A percentile compares a stretch with the other conserved stretches of the same genome.
These are phyloP conservation scores for Drosophila rhopaloa DNA, from an alignment of 1,140 invertebrate species.

Conservation along the genomic window DNA sequence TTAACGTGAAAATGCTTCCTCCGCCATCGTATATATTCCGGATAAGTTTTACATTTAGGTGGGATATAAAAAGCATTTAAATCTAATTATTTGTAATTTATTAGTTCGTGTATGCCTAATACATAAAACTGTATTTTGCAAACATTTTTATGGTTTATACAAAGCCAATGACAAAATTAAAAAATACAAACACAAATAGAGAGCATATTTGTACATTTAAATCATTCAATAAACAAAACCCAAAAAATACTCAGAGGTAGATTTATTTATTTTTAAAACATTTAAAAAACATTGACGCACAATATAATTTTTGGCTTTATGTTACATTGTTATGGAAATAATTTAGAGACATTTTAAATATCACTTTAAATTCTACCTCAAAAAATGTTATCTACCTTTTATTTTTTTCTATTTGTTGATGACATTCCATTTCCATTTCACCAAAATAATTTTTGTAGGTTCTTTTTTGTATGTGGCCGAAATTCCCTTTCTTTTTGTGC, in stretches of 20 bases:
- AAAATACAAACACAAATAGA: too few species aligned
- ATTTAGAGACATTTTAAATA: background rate
- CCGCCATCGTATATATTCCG: background rate
- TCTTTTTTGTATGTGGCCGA: constrained; percentile 35
- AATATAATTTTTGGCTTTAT: too few species aligned
- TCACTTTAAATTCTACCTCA: constrained; percentile 3
- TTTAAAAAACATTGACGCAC: too few species aligned
- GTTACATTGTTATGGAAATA: background rate
- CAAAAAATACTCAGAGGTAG: too few species aligned
- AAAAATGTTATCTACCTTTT: constrained; percentile 3
- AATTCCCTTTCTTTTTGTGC: constrained; percentile 37
- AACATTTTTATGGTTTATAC: too few species aligned
- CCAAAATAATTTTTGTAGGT: constrained; percentile 13
- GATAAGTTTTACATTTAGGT: constrained; percentile 11
- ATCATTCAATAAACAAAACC: too few species aligned
- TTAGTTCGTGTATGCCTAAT: background rate
- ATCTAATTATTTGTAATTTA: constrained; percentile 1
- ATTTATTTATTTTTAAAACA: too few species aligned
- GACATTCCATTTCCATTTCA: constrained; percentile 49
- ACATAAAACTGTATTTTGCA: too few species aligned
- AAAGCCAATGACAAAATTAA: too few species aligned
- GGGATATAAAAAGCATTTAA: background rate
- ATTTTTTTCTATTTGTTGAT: constrained; percentile 5
- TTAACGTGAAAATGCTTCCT: constrained; percentile 19
- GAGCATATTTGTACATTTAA: too few species aligned